Conservation (phyloP, 2,888 invertebrate genomes). For the Meloe dianella region DNA sequence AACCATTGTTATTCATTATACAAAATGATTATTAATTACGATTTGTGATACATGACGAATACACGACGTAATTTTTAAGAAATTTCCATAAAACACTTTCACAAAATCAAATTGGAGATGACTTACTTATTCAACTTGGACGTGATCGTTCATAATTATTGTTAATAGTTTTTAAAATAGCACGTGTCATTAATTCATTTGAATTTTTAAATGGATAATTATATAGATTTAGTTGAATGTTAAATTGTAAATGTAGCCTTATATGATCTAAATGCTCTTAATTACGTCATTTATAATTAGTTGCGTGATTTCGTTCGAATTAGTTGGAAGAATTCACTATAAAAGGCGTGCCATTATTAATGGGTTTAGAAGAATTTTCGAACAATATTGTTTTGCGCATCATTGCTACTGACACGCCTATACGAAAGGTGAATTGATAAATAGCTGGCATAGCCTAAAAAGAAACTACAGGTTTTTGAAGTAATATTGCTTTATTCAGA, state of each 20-base stretch:
- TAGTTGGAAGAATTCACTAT: background rate
- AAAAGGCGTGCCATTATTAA: background rate
- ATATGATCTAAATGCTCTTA: background rate
- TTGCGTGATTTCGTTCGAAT: background rate
- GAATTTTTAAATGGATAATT: too few species aligned
- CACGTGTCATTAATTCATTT: too few species aligned
- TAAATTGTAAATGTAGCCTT: background rate
- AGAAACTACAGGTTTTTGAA: too few species aligned
- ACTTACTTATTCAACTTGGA: background rate
- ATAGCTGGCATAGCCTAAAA: too few species aligned
- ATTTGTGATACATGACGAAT: background rate
- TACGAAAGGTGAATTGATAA: too few species aligned
- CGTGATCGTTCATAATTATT: too few species aligned
- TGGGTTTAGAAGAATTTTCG: background rate
- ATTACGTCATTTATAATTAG: background rate
- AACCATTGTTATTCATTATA: background rate
- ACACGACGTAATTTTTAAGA: background rate
- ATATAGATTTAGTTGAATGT: background rate
- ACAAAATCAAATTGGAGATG: background rate
- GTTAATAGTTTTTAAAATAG: too few species aligned
- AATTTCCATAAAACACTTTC: background rate
- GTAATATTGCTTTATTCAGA: too few species aligned
- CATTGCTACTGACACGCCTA: background rate
- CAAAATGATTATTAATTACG: background rate
- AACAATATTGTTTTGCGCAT: too few species aligned